Conservation (phyloP, 92 coral and sea anemone genomes). For the Zoanthus sociatus region DNA sequence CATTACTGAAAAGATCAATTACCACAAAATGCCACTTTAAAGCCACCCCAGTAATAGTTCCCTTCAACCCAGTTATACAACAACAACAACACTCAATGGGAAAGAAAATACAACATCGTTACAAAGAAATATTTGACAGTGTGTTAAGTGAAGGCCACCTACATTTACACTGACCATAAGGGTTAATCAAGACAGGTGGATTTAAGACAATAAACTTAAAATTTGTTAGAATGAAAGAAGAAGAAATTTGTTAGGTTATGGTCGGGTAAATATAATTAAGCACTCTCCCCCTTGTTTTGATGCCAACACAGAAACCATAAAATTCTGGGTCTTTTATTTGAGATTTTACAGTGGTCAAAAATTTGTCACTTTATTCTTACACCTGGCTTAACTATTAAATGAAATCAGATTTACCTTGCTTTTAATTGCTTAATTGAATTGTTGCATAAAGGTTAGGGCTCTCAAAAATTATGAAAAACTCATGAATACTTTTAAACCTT, state of each 20-base stretch:
- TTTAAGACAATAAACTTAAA: neutral
- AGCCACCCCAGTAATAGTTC: neutral
- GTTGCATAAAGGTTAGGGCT: neutral
- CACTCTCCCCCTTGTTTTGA: slow-evolving; percentile 6
- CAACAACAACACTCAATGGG: slow-evolving; percentile 1
- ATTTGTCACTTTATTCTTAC: neutral
- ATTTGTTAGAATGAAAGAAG: too few relatives aligned
- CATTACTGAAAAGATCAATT: neutral
- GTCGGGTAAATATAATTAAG: neutral
- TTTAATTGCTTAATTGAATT: slow-evolving; percentile 1
- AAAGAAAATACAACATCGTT: neutral
- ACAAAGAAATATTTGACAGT: neutral
- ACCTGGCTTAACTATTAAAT: neutral
- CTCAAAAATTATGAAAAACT: neutral
- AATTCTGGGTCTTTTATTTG: neutral
- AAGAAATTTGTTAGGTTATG: too few relatives aligned
- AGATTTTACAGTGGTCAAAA: neutral
- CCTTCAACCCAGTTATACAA: slow-evolving; percentile 5
- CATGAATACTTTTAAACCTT: neutral
- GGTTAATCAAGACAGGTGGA: neutral
- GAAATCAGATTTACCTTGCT: neutral
- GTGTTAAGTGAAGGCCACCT: slow-evolving; percentile 2
- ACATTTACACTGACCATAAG: neutral
- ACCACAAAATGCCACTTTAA: slow-evolving; percentile 4
- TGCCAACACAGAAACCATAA: slow-evolving; percentile 1